Percentiles rank a stretch among this genome's conserved stretches.
phyloP scores from a whole-genome alignment of 2,888 invertebrate species.

The Adelognathus sp. region DNA sequence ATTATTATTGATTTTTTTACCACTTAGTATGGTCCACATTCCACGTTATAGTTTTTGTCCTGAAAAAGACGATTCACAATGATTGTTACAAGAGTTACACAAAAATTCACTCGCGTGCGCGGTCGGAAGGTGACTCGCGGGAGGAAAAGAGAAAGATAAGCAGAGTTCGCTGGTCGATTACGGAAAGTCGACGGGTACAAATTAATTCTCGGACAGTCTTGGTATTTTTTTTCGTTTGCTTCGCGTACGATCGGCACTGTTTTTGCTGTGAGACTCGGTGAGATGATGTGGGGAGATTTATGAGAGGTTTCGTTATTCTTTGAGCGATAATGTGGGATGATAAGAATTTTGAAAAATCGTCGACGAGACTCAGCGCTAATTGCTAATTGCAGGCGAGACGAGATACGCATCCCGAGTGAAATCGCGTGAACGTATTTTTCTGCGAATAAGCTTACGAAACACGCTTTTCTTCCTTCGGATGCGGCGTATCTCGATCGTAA shows the following conservation, averaged over 20 bases:
- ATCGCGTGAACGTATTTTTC: too few species aligned
- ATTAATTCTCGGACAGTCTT: neutral
- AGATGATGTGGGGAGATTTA: slow-evolving; percentile 29
- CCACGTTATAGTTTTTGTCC: slow-evolving; percentile 93
- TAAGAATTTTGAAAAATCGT: neutral
- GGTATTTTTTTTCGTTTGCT: neutral
- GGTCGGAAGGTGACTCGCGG: too few species aligned
- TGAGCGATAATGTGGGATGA: slow-evolving; percentile 5
- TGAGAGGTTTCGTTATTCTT: slow-evolving; percentile 3
- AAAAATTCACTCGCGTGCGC: neutral
- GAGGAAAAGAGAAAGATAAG: neutral
- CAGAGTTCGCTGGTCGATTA: neutral
- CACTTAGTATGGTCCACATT: slow-evolving; percentile 91
- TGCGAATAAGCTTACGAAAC: too few species aligned
- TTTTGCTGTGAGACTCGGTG: slow-evolving; percentile 1
- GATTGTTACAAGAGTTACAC: slow-evolving; percentile 61
- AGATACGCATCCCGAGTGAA: too few species aligned
- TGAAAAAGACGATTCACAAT: slow-evolving; percentile 84
- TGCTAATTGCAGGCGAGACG: slow-evolving; percentile 27
- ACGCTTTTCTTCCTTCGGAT: too few species aligned
- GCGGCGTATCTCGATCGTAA: too few species aligned
- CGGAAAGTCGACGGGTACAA: neutral
- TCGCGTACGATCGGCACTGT: neutral
- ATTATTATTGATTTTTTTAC: slow-evolving; percentile 86
- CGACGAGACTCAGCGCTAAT: slow-evolving; percentile 7